Percentiles rank a stretch among this genome's conserved stretches.
Conservation (phyloP, 2,888 invertebrate species). For the Sesia bembeciformis region DNA sequence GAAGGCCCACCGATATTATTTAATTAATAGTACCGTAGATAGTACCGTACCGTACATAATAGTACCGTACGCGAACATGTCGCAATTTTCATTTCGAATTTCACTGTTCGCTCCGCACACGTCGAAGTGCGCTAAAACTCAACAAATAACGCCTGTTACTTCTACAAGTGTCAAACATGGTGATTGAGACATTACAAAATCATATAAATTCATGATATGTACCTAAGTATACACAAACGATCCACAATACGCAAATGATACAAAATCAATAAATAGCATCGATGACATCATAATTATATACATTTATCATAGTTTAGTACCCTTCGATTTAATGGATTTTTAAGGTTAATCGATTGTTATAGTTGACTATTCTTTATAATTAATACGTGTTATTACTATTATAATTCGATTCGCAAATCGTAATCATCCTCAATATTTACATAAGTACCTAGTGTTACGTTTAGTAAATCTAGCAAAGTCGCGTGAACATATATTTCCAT, state of each 20-base stretch:
- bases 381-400: conserved; percentile 41
- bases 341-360: conserved; percentile 59
- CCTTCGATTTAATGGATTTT: conserved; percentile 68
- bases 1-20: no score
- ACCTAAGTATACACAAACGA: conserved; percentile 69
- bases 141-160: background rate
- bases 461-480: conserved; percentile 2
- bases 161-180: background rate
- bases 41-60: no score
- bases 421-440: conserved; percentile 55
- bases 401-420: conserved; percentile 48
- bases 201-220: conserved; percentile 65
- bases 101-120: no score
- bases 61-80: no score
- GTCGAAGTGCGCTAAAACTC: no score
- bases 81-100: no score
- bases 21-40: no score
- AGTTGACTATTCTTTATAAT: conserved; percentile 51
- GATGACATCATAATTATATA: conserved; percentile 61
- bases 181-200: background rate
- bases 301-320: conserved; percentile 69
- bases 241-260: conserved; percentile 61
- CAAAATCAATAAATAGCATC: conserved; percentile 65
- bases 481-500: background rate
- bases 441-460: conserved; percentile 50